Evolutionary conservation across 1,140 invertebrate genomes (phyloP).

Genomic region (Eriosoma lanigerum): DNA sequence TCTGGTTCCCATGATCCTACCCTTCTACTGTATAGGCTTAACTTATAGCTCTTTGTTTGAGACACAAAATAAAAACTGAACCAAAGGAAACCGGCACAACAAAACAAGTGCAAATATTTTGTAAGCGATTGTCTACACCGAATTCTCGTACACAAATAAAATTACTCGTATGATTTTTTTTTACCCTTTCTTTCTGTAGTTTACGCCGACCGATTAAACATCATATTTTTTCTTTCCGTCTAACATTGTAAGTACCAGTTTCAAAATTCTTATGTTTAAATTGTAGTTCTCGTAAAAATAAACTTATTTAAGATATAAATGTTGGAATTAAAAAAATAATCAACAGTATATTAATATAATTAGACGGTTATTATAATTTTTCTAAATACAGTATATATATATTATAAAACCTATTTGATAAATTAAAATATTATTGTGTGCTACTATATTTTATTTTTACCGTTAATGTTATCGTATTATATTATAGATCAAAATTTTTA

Average conservation of each 20-base stretch:
- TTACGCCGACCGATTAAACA: constrained; percentile 27
- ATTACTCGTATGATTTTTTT: constrained; percentile 29
- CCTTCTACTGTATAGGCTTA: background rate
- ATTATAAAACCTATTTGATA: no score
- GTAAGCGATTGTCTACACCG: constrained; percentile 13
- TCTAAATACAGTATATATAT: no score
- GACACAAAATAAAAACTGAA: background rate
- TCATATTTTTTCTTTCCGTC: background rate
- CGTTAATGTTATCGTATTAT: no score
- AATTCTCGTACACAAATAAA: constrained; percentile 19
- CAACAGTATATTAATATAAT: no score
- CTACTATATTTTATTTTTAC: no score
- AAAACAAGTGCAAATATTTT: constrained; percentile 41
- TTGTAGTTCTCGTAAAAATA: no score
- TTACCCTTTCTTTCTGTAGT: constrained; percentile 10
- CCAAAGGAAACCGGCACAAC: background rate
- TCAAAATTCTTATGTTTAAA: no score
- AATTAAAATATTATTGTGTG: no score
- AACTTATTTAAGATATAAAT: no score
- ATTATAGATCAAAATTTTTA: background rate
- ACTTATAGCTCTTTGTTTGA: constrained; percentile 32
- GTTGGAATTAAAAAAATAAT: no score
- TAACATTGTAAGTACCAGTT: no score
- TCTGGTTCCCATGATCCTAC: constrained; percentile 20
- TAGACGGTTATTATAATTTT: no score